Percentiles rank a stretch among this genome's conserved stretches.
Evolutionary conservation across 2,888 invertebrate species (phyloP).

Genomic region (Molorchus minor): DNA sequence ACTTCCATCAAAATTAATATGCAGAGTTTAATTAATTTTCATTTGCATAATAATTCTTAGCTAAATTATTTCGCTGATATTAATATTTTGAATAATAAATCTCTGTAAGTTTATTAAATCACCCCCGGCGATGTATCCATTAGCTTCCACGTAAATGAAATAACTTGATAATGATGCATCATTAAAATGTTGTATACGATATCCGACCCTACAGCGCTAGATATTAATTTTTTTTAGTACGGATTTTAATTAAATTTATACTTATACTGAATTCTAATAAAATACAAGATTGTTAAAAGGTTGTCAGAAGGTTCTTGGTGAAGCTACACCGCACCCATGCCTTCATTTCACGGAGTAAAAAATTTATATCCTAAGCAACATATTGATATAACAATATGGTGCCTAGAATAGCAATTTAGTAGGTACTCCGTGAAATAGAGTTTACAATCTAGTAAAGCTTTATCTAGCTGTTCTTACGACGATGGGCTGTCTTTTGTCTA

Average conservation of each 20-base stretch:
- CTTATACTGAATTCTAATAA: too few species aligned
- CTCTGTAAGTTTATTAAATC: slow-evolving; percentile 17
- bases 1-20: not conserved
- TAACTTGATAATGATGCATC: slow-evolving; percentile 13
- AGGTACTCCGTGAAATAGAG: too few species aligned
- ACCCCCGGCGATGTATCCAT: slow-evolving; percentile 14
- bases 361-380: too few species aligned
- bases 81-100: not conserved
- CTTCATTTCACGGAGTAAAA: too few species aligned
- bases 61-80: slow-evolving; percentile 1
- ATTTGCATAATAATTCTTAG: not conserved
- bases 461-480: too few species aligned
- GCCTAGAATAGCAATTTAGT: too few species aligned
- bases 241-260: slow-evolving; percentile 9
- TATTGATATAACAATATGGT: too few species aligned
- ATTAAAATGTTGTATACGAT: slow-evolving; percentile 16
- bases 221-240: slow-evolving; percentile 7
- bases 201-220: slow-evolving; percentile 4
- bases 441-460: too few species aligned
- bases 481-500: too few species aligned
- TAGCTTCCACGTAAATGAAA: slow-evolving; percentile 20
- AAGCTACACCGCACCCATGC: too few species aligned
- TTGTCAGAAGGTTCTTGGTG: too few species aligned
- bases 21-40: not conserved
- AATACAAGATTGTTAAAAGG: too few species aligned